Evolutionary conservation across 2,888 invertebrate species (phyloP).

Genomic region (Mythimna vitellina): DNA sequence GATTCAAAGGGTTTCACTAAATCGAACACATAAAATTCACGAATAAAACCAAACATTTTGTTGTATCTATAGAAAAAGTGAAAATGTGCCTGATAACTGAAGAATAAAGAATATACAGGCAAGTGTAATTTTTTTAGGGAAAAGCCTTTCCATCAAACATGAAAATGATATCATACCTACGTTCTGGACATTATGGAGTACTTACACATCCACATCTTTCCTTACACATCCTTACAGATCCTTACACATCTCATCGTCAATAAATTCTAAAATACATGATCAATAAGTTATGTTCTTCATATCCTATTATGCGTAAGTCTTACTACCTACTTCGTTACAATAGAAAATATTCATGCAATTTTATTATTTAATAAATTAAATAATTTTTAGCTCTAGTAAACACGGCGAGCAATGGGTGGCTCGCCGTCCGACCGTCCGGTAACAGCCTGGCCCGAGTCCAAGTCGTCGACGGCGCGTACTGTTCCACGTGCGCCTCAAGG

Average conservation of each 20-base stretch:
- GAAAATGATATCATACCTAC: background rate
- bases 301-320: background rate
- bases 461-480: too few relatives aligned
- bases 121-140: background rate
- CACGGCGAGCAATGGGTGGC: too few relatives aligned
- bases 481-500: too few relatives aligned
- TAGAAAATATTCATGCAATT: background rate
- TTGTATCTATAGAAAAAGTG: slow-evolving; percentile 45
- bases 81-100: slow-evolving; percentile 34
- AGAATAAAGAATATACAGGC: slow-evolving; percentile 8
- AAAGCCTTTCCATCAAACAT: background rate
- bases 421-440: too few relatives aligned
- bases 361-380: too few relatives aligned
- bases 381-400: too few relatives aligned
- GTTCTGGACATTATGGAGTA: background rate
- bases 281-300: background rate
- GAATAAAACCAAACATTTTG: slow-evolving; percentile 58
- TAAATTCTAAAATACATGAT: background rate
- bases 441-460: too few relatives aligned
- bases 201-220: too few relatives aligned
- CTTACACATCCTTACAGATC: too few relatives aligned
- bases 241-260: background rate
- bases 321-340: background rate
- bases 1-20: slow-evolving; percentile 57
- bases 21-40: slow-evolving; percentile 61